Base-by-base conservation (phyloP, 1,140 invertebrate genomes). In the Tenebrio molitor region DNA sequence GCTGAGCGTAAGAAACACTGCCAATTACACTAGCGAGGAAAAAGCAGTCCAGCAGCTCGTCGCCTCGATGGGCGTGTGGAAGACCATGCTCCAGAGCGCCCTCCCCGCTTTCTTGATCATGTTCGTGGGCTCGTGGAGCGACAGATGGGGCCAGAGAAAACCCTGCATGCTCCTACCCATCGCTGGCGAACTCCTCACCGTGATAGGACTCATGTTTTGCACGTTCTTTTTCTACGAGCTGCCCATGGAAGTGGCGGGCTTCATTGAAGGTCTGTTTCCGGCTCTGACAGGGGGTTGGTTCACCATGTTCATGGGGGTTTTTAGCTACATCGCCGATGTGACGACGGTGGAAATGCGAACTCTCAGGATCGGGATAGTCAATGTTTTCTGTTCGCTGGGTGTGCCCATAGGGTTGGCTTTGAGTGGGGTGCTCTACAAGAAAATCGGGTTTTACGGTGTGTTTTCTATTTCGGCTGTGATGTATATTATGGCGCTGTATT, bases 311-410 rank as follows among this genome's bases (percentile, higher is more conserved):
- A 95, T 96, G 91, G 92, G 92, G 8, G 90, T 93, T 25, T 96
- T 96, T 81, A 95, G 94, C 81, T 96, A 95, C 77, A 92, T 97
- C 36, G 92, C 90, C 0, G 94, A 96, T 80, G 91, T 95, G 5
- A 95, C 94, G 0, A 90, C 90, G 3, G 88, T 92, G 62, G 90
- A 93, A 81, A 91, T 90, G 68, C 88, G 94, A 69, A 96, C 95
- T 0, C 84, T 93, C 8, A 83, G 94, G 67, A 93, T 96, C 73
- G 93, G 93, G 10, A 90, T 96, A 21, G 90, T 94, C 71, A 96
- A 93, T 83, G 86, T 94, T 3, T 93, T 93, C 78, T 90, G 92
- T 77, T 93, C 92, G 0, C 84, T 94, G 46, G 92, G 92, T 39
- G 89, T 93, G 68, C 93, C 93, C 0, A 89, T 94, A 8, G 92